phyloP scores from a whole-genome alignment of 2,113 vertebrate genomes.

The Cochlearius cochlearius region DNA sequence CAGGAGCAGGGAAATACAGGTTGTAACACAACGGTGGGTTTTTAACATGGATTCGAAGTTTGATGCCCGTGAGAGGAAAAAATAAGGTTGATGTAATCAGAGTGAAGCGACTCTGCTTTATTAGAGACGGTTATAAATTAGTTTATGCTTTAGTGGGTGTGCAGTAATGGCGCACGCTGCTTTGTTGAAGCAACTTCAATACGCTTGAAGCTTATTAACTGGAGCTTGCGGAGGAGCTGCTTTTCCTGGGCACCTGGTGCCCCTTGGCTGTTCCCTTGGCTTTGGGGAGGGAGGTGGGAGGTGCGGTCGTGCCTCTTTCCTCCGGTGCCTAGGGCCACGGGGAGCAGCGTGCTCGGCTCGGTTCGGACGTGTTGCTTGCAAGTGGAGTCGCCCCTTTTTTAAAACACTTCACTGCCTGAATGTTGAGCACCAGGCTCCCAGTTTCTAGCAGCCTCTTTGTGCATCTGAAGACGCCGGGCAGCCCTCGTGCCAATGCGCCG shows the following conservation, averaged over 20 bases:
- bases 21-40: background rate
- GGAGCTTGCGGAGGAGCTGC: background rate
- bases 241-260: background rate
- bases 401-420: background rate
- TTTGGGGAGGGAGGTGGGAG: background rate
- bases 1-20: background rate
- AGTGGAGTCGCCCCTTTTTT: background rate
- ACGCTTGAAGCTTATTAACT: background rate
- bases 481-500: rapidly evolving
- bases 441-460: background rate
- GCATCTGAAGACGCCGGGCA: background rate
- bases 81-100: background rate
- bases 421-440: background rate
- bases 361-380: background rate
- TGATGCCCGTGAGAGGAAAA: background rate
- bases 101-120: background rate
- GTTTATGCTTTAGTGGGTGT: background rate
- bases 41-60: background rate
- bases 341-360: rapidly evolving
- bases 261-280: background rate
- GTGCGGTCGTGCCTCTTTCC: background rate
- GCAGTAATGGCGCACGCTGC: background rate
- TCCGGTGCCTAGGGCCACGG: background rate
- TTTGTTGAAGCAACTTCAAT: background rate
- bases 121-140: background rate